phyloP scores from a whole-genome alignment of 2,888 invertebrate genomes.

The Anthoptus insignis region DNA sequence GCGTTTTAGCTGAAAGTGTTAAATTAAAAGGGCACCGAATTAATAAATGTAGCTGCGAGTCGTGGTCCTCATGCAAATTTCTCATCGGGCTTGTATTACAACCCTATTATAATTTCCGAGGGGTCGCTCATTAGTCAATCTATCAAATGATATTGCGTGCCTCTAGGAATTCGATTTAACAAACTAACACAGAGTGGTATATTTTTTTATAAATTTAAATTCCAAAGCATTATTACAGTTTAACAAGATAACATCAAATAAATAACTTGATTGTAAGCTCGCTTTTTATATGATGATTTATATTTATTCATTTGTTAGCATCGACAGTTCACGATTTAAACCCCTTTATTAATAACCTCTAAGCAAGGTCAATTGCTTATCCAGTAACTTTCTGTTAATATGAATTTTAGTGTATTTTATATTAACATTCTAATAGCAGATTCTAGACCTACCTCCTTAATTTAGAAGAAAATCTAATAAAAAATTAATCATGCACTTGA shows the following conservation, averaged over 20 bases:
- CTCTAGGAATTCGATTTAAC: constrained; percentile 35
- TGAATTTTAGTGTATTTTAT: too few relatives aligned
- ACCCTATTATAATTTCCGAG: constrained; percentile 48
- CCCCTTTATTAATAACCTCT: too few relatives aligned
- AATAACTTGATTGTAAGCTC: neutral
- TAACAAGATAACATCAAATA: constrained; percentile 4
- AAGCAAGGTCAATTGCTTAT: too few relatives aligned
- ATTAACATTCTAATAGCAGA: too few relatives aligned
- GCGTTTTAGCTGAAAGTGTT: neutral
- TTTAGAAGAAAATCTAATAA: too few relatives aligned
- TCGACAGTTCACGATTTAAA: too few relatives aligned
- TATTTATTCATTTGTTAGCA: too few relatives aligned
- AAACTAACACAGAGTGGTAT: constrained; percentile 33
- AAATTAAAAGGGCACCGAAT: constrained; percentile 11
- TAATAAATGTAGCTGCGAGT: constrained; percentile 34
- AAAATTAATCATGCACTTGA: too few relatives aligned
- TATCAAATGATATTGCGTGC: constrained; percentile 57
- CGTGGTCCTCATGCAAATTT: constrained; percentile 45
- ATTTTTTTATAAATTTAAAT: constrained; percentile 33
- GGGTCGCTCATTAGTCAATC: constrained; percentile 68
- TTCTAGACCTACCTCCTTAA: too few relatives aligned
- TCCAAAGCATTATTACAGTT: constrained; percentile 5
- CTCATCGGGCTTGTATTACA: constrained; percentile 50
- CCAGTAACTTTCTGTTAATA: too few relatives aligned
- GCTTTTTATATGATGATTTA: too few relatives aligned